Base-by-base conservation (phyloP, 37 sponge, comb jelly and placozoan species). In the Diacarnus erythraeanus region DNA sequence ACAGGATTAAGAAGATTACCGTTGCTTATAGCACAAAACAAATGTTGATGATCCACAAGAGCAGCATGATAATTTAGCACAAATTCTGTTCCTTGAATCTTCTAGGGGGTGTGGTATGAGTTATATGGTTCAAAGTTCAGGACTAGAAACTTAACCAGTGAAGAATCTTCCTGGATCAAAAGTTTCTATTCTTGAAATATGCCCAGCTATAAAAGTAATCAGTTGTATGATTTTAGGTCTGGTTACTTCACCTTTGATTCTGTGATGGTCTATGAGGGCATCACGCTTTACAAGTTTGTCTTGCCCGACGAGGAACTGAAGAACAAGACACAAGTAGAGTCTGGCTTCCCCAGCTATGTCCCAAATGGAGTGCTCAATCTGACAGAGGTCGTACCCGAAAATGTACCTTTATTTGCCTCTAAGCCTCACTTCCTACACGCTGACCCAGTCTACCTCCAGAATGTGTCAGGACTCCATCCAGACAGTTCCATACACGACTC, bases 391-490 rank as follows among this genome's bases (percentile, higher is more conserved):
- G 83, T 73, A 23, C 85, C 88, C 23, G 47, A 64, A 54, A 81
- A 85, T 77, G 78, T 78, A 18, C 98, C 98, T 8, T 69, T 97
- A 15, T 94, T 94, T 77, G 88, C 75, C 5, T 92, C 93, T 40
- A 94, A 92, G 69, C 98, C 98, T 2, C 90, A 92, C 72, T 97
- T 94, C 77, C 79, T 94, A 37, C 91, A 89, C 75, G 93, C 93
- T 27, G 98, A 97, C 40, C 67, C 81, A 3, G 63, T 36, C 57
- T 87, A 83, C 58, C 56, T 64, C 25, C 43, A 69, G 9, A 87
- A 89, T 60, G 78, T 92, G 4, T 69, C 80, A 29, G 96, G 93
- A 22, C 41, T 95, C 38, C 27, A 76, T n/a, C 90, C 90, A 0
- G 61, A 87, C 51, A 31, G 72, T 42, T 8, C 38, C 0, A 59